Conservation (phyloP, 2,888 invertebrate species). For the Choreutis nemorana region DNA sequence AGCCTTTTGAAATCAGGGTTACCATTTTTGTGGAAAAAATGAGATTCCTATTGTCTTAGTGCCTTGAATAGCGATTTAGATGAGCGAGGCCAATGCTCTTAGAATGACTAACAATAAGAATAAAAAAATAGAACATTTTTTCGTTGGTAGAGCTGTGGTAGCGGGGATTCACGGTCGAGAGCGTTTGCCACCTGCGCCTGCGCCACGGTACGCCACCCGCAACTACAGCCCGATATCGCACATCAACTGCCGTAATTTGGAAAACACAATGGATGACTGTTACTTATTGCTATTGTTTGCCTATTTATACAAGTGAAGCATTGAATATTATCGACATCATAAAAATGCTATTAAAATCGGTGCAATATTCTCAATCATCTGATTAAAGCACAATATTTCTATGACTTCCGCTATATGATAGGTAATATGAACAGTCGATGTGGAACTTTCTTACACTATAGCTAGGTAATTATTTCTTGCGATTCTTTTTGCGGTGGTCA, state of each 20-base stretch:
- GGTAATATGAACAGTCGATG: too few species aligned
- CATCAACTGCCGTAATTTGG: conserved; percentile 11
- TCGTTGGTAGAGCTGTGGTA: conserved; percentile 17
- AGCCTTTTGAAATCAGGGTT: conserved; percentile 16
- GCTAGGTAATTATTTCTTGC: too few species aligned
- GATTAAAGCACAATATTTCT: too few species aligned
- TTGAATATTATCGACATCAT: too few species aligned
- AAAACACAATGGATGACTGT: too few species aligned
- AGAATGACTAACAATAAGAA: conserved; percentile 25
- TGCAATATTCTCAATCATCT: too few species aligned
- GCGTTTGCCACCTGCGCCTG: conserved; percentile 44
- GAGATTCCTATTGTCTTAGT: conserved; percentile 18
- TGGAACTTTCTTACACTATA: too few species aligned
- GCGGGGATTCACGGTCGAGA: conserved; percentile 56
- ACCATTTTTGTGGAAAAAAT: conserved; percentile 17
- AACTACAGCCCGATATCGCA: conserved; percentile 20
- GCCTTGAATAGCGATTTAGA: conserved; percentile 21
- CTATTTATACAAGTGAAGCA: too few species aligned
- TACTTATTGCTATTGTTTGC: too few species aligned
- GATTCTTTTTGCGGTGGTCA: too few species aligned
- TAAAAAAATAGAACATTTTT: conserved; percentile 55
- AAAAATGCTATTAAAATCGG: too few species aligned
- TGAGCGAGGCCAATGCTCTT: conserved; percentile 51
- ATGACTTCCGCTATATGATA: too few species aligned
- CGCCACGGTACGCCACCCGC: conserved; percentile 13